Base-by-base conservation (phyloP, 2,113 vertebrate species). In the Paratilapia polleni region DNA sequence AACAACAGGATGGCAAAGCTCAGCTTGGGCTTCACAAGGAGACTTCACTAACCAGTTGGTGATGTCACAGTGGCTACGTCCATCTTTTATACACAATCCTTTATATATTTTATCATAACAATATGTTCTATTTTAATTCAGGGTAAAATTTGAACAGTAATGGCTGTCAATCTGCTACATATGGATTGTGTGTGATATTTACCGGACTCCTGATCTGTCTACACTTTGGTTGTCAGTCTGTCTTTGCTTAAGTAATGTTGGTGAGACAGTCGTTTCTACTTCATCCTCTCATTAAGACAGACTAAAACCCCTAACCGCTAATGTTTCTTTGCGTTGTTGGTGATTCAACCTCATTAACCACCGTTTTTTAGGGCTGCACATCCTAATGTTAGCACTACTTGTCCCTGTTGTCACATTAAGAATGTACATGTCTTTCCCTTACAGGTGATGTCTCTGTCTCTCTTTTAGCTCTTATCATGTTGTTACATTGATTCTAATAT, bases 261-360 rank as follows among this genome's bases (percentile, higher is more conserved):
- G 28, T 73, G 15, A 52, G 11, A 31, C 17, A 31, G 26, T 73
- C 11, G n/a, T 52, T n/a, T 52, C 66, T 52, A 31, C 1, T 56
- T 36, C 20, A 75, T n/a, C 52, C 52, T 75, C 66, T 73, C 43
- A 70, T 70, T 31, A 13, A 70, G 66, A 70, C 41, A 73, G 15
- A 43, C 24, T 43, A 13, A 41, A 20, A 34, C 36, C n/a, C n/a
- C n/a, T 31, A 58, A 52, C 66, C 28, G 19, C 10, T 24, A 17
- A 52, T 2, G 7, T 57, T 56, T 74, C 24, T 63, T 28, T 82
- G 52, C 43, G 34, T 20, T 41, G 11, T 61, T 43, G 26, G 11
- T 74, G 70, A 87, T 13, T 77, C 70, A 87, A 43, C 28, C 17
- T 20, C 26, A 28, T 52, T 49, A 73, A 52, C 24, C 49, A 31